Evolutionary conservation across 1,140 invertebrate genomes (phyloP), one percentile per base, ranked within the genome.

Genomic region (Pararge aegeria): DNA sequence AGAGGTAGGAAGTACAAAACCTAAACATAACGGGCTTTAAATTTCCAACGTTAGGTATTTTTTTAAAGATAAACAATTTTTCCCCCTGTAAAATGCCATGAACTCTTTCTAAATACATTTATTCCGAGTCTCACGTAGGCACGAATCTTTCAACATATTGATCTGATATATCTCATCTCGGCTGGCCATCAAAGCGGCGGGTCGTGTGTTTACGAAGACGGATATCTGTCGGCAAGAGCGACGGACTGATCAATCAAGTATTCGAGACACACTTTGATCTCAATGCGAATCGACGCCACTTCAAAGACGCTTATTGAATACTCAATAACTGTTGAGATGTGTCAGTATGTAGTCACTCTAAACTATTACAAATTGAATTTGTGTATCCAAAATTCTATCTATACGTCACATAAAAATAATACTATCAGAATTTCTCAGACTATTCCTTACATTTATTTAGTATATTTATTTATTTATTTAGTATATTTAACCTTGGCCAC

Each of bases 141-240:
- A 16, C 38, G 3, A 18, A 40, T 40, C 13, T 40, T 5, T 40
- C 30, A 2, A 7, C 30, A 34, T 34, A 34, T 40, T 40, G 38
- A 16, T 15, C 13, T 40, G 38, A 40, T 40, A 12, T 12, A 1
- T 16, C 38, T 15, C 13, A 40, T 40, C 38, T 40, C 38, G 16
- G 16, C 10, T 16, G 13, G 16, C 38, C 16, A 40, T 40, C 38
- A 40, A 40, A 40, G 38, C 5, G 38, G 38, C 38, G 38, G 6
- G 38, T 40, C 38, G 13, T 40, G 38, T 40, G 15, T 40, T 40
- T 40, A 16, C 38, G 38, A 40, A 40, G 38, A 40, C 16, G 38
- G 38, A 59, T 59, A 50, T 59, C 49, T 53, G 57, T 59, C 50
- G 40, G 40, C 38, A 44, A n/a, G 38, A 27, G 12, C 21, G 38